Conservation (phyloP, 2,113 vertebrate genomes). For the Pungitius pungitius region DNA sequence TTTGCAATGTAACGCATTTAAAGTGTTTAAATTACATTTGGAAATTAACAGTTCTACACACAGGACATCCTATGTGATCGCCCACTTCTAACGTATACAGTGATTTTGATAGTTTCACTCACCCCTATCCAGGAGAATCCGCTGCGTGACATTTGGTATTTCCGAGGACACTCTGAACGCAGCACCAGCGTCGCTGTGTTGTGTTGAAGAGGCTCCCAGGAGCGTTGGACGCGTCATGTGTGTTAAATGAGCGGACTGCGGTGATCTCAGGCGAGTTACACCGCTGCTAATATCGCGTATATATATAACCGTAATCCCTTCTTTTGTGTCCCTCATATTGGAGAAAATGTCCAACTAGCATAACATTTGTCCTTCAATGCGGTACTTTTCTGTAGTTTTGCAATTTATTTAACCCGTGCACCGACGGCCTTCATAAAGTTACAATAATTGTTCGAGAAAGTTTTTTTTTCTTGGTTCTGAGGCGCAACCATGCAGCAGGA, state of each 20-base stretch:
- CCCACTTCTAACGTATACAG: not conserved
- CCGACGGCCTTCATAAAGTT: not conserved
- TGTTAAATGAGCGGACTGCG: conserved; percentile 1
- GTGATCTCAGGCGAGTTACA: not conserved
- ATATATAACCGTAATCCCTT: not conserved
- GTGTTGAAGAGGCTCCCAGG: not conserved
- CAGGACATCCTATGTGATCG: not conserved
- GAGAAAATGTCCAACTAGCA: conserved; percentile 3
- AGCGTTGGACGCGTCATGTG: not conserved
- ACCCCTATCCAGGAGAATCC: not conserved
- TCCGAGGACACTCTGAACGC: conserved; percentile 16
- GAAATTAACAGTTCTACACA: not conserved
- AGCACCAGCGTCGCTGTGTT: not conserved
- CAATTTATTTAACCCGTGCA: not conserved
- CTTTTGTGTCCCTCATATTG: no score
- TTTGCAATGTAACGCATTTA: not conserved
- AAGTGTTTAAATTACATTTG: not conserved
- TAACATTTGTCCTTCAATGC: not conserved
- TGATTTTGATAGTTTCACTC: not conserved
- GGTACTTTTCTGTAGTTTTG: not conserved
- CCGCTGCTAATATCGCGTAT: not conserved
- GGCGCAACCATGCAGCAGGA: conserved; percentile 77
- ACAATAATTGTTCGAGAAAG: not conserved
- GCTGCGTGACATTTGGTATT: not conserved
- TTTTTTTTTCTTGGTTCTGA: not conserved